These are phyloP conservation scores for Anisognathus igniventris DNA, from an alignment of 2,797 vertebrate genomes.

Conservation along the genomic window DNA sequence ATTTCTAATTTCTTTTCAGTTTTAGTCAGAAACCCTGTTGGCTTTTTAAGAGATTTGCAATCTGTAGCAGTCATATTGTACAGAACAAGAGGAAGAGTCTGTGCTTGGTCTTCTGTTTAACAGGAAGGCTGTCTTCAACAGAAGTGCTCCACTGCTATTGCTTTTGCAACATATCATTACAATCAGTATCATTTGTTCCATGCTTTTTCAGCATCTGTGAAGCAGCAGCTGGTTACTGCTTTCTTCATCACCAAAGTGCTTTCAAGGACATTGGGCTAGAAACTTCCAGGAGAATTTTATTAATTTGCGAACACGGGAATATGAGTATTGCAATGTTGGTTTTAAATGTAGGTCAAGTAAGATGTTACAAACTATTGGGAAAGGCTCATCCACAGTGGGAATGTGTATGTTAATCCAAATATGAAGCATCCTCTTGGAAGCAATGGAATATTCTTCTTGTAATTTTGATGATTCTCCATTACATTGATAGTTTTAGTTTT, in stretches of 20 bases:
- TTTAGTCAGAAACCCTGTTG: not conserved
- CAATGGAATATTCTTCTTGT: not conserved
- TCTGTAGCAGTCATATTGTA: slow-evolving; percentile 19
- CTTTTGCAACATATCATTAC: slow-evolving; percentile 74
- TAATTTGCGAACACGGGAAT: slow-evolving; percentile 55
- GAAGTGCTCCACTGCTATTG: slow-evolving; percentile 59
- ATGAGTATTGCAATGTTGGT: not conserved
- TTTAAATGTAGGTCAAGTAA: slow-evolving; percentile 59
- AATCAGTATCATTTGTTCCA: slow-evolving; percentile 77
- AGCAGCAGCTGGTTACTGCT: slow-evolving; percentile 75
- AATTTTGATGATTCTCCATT: not conserved
- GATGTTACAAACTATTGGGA: not conserved
- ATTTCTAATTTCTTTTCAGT: slow-evolving; percentile 50
- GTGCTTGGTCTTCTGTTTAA: slow-evolving; percentile 62
- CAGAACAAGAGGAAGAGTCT: slow-evolving; percentile 55
- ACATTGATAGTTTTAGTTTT: not conserved
- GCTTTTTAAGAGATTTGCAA: slow-evolving; percentile 35
- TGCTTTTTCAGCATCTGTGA: slow-evolving; percentile 72
- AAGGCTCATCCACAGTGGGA: not conserved
- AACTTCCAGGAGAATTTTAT: slow-evolving; percentile 71
- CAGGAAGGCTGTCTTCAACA: slow-evolving; percentile 56
- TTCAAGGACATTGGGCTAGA: slow-evolving; percentile 74
- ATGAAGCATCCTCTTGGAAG: not conserved
- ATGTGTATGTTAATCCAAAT: not conserved
- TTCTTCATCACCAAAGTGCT: slow-evolving; percentile 77